A percentile compares a stretch with the other conserved stretches of the same genome.
These are phyloP conservation scores for Brienomyrus brachyistius DNA, from an alignment of 2,113 vertebrate species.

Conservation along the genomic window DNA sequence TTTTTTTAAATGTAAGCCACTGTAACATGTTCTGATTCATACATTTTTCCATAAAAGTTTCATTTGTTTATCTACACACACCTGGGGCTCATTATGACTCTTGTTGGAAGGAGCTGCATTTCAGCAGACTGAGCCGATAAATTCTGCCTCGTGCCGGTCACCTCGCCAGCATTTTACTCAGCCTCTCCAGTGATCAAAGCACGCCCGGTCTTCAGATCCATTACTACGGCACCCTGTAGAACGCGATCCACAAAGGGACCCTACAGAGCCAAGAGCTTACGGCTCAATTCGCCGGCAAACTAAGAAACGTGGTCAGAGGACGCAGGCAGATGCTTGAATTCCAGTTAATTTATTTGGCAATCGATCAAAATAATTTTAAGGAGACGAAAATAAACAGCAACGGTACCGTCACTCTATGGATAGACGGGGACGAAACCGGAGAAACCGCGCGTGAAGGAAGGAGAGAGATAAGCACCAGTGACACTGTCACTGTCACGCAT, in stretches of 20 bases:
- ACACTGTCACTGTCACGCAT: constrained; percentile 37
- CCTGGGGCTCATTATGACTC: background rate
- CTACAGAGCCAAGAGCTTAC: background rate
- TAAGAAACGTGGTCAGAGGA: background rate
- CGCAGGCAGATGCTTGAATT: background rate
- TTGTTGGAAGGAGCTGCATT: background rate
- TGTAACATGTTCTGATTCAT: background rate
- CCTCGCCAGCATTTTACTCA: background rate
- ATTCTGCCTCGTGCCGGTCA: background rate
- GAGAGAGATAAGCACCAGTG: background rate
- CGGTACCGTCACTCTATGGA: background rate
- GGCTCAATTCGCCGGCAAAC: background rate
- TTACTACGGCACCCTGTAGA: background rate
- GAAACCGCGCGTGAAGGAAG: background rate
- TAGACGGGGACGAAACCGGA: background rate
- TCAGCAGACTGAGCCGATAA: background rate
- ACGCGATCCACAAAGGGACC: background rate
- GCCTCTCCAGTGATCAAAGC: background rate
- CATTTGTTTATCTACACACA: background rate
- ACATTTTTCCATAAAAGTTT: background rate
- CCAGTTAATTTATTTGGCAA: background rate
- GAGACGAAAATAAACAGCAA: background rate
- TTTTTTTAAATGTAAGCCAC: background rate
- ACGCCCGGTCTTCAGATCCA: background rate
- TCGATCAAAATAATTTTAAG: background rate